Percentiles rank a stretch among this genome's conserved stretches.
phyloP scores from a whole-genome alignment of 2,888 invertebrate genomes.

The Pristionchus arcanus region DNA sequence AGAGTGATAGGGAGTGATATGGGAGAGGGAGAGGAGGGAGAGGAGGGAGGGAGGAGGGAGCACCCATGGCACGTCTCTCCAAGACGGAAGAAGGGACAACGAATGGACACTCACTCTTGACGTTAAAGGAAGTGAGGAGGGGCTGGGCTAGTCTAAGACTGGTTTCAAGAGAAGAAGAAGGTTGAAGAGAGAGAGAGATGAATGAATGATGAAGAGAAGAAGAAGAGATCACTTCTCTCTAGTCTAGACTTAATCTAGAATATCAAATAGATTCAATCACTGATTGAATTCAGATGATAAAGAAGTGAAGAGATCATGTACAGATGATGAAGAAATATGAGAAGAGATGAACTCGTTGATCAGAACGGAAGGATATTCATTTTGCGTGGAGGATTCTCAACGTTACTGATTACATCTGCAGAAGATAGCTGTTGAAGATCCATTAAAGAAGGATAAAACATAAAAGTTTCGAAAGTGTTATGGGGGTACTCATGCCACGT shows the following conservation, averaged over 20 bases:
- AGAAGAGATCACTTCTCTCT: conserved; percentile 26
- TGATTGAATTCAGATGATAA: neutral
- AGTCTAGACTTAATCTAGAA: conserved; percentile 21
- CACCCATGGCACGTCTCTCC: conserved; percentile 1
- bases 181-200: conserved; percentile 1
- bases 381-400: neutral
- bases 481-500: too few relatives aligned
- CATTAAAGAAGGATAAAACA: too few relatives aligned
- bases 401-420: too few relatives aligned
- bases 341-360: neutral
- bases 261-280: neutral
- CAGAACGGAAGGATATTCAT: neutral
- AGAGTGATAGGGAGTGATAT: conserved; percentile 44
- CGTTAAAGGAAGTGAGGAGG: conserved; percentile 39
- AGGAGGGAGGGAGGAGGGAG: neutral
- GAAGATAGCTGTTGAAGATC: too few relatives aligned
- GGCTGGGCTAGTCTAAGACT: neutral
- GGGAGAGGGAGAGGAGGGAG: neutral
- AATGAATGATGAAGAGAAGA: conserved; percentile 35
- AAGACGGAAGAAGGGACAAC: conserved; percentile 1
- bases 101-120: neutral
- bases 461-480: too few relatives aligned
- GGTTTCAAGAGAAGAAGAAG: conserved; percentile 32
- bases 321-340: neutral
- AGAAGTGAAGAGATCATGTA: neutral